These are phyloP conservation scores for Amyelois transitella DNA, from an alignment of 1,140 invertebrate genomes.

Conservation along the genomic window DNA sequence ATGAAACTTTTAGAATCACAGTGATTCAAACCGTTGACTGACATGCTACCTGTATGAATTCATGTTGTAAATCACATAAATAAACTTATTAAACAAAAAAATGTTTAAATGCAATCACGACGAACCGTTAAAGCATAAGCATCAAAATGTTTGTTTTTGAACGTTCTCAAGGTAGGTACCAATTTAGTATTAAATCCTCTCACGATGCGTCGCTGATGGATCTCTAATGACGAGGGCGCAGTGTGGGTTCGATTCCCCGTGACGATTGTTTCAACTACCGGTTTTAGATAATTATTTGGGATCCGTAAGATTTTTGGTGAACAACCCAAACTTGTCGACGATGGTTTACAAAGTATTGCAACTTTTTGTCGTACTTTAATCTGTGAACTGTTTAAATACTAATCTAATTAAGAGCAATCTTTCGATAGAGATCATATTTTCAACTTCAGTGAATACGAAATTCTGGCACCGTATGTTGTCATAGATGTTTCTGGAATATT, in stretches of 20 bases:
- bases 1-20: too few species aligned
- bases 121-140: background rate
- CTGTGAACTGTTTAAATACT: too few species aligned
- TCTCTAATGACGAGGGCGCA: slow-evolving; percentile 23
- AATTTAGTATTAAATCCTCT: background rate
- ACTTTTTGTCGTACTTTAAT: too few species aligned
- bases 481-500: too few species aligned
- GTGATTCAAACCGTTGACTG: too few species aligned
- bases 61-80: background rate
- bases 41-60: too few species aligned
- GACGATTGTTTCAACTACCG: slow-evolving; percentile 47
- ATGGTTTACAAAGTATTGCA: too few species aligned
- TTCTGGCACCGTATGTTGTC: too few species aligned
- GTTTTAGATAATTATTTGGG: slow-evolving; percentile 37
- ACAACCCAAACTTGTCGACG: background rate
- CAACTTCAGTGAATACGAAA: too few species aligned
- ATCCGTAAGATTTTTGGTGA: slow-evolving; percentile 1
- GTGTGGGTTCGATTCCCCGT: slow-evolving; percentile 27
- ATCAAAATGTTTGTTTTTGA: background rate
- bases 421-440: too few species aligned
- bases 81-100: background rate
- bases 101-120: background rate
- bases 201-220: background rate
- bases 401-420: too few species aligned
- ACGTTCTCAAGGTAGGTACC: background rate